Evolutionary conservation across 2,888 invertebrate genomes (phyloP).

Genomic region (Odontocerum albicorne): DNA sequence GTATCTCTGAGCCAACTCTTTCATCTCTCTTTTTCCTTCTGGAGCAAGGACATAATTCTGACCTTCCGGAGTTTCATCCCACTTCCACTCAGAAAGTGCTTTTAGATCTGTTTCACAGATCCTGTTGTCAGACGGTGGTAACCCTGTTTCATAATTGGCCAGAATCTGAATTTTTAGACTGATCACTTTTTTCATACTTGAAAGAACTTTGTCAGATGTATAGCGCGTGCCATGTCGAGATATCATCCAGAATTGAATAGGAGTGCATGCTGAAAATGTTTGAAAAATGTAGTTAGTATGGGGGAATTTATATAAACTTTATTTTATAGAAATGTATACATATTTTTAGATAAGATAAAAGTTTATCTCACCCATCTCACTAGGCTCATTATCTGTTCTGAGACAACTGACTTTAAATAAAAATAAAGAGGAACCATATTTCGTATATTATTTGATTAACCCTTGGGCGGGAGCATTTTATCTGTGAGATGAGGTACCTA

Average conservation of each 20-base stretch:
- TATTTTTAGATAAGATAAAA: too few species aligned
- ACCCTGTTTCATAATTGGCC: slow-evolving; percentile 56
- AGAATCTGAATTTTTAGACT: slow-evolving; percentile 62
- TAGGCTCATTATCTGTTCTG: too few species aligned
- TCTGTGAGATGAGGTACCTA: too few species aligned
- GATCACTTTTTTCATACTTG: slow-evolving; percentile 55
- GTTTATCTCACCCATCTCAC: too few species aligned
- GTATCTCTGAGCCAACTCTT: slow-evolving; percentile 62
- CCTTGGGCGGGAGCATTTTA: too few species aligned
- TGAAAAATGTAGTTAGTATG: background rate
- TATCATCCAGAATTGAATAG: slow-evolving; percentile 72
- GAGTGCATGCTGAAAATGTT: slow-evolving; percentile 61
- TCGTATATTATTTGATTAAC: too few species aligned
- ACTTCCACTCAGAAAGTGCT: slow-evolving; percentile 59
- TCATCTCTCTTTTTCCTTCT: slow-evolving; percentile 66
- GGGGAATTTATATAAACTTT: too few species aligned
- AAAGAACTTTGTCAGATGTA: slow-evolving; percentile 58
- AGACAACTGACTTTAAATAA: too few species aligned
- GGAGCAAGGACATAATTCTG: slow-evolving; percentile 61
- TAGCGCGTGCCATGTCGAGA: slow-evolving; percentile 71
- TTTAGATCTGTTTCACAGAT: slow-evolving; percentile 67
- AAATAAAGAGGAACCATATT: too few species aligned
- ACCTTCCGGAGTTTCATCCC: slow-evolving; percentile 62
- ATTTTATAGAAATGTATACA: too few species aligned
- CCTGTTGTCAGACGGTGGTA: slow-evolving; percentile 43